Conservation (phyloP, 1,140 invertebrate genomes). For the Aricia agestis region DNA sequence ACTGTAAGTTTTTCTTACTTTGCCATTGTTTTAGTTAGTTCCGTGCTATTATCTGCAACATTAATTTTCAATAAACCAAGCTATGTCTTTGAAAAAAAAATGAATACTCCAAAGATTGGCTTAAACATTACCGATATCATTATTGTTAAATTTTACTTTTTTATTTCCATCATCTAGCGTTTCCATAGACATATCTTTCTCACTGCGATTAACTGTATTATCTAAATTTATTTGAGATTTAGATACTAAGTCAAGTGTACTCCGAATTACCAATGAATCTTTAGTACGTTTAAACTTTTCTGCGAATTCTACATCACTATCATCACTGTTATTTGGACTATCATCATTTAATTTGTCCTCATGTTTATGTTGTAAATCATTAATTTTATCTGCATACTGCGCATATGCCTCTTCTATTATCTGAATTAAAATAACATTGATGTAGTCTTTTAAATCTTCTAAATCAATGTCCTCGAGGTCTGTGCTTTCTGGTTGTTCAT, state of each 20-base stretch:
- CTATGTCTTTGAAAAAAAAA: not conserved
- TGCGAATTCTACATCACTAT: not conserved
- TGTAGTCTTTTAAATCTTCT: not conserved
- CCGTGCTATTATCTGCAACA: not conserved
- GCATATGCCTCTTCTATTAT: not conserved
- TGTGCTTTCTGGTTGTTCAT: not conserved
- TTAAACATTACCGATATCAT: slow-evolving; percentile 49
- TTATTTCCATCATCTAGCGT: slow-evolving; percentile 31
- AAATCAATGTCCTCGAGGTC: not conserved
- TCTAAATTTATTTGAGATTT: not conserved
- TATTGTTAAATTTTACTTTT: slow-evolving; percentile 58
- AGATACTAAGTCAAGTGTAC: not conserved
- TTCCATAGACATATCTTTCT: slow-evolving; percentile 6
- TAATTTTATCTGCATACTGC: no score
- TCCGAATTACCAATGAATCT: not conserved
- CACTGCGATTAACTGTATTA: not conserved
- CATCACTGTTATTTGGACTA: not conserved
- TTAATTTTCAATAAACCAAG: not conserved
- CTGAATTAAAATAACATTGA: not conserved
- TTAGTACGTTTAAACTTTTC: not conserved
- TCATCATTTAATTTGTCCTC: not conserved
- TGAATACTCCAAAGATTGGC: not conserved
- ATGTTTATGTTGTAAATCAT: no score
- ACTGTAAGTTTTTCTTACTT: not conserved
- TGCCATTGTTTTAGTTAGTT: not conserved